These are phyloP conservation scores for Styela clava DNA, from an alignment of 23 tunicate species.

Conservation along the genomic window DNA sequence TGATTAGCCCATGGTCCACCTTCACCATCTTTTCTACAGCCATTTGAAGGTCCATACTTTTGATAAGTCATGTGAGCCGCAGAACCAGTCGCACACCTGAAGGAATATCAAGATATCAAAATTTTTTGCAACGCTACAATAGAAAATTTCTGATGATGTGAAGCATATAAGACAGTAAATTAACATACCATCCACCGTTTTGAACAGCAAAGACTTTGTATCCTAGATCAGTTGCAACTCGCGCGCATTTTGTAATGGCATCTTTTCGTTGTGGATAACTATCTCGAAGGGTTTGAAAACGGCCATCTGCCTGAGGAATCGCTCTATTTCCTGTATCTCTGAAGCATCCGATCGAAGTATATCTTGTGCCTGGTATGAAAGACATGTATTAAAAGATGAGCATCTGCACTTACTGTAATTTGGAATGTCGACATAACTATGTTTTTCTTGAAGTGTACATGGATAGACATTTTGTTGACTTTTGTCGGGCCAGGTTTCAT, in stretches of 20 bases:
- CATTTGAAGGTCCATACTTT: slow-evolving; percentile 9
- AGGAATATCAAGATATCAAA: too few relatives aligned
- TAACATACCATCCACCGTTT: neutral
- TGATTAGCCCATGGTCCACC: slow-evolving; percentile 10
- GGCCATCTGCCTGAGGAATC: neutral
- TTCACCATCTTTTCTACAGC: neutral
- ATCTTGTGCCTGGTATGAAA: too few relatives aligned
- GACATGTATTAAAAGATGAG: too few relatives aligned
- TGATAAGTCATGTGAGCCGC: neutral
- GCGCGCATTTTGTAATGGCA: slow-evolving; percentile 15
- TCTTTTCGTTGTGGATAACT: neutral
- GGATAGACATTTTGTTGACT: too few relatives aligned
- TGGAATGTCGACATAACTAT: too few relatives aligned
- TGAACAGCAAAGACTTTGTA: slow-evolving; percentile 21
- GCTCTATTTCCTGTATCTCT: neutral
- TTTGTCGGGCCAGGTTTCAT: too few relatives aligned
- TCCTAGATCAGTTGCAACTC: neutral
- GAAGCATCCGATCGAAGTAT: neutral
- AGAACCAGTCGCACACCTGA: slow-evolving; percentile 4
- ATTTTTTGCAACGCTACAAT: too few relatives aligned
- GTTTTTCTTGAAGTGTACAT: too few relatives aligned
- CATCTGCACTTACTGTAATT: too few relatives aligned
- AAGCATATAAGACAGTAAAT: too few relatives aligned
- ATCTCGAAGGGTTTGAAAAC: neutral
- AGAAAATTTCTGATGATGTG: too few relatives aligned